Percentiles rank a stretch among this genome's conserved stretches.
These are phyloP conservation scores for Aptenodytes forsteri DNA, from an alignment of 2,113 vertebrate species.

Conservation along the genomic window DNA sequence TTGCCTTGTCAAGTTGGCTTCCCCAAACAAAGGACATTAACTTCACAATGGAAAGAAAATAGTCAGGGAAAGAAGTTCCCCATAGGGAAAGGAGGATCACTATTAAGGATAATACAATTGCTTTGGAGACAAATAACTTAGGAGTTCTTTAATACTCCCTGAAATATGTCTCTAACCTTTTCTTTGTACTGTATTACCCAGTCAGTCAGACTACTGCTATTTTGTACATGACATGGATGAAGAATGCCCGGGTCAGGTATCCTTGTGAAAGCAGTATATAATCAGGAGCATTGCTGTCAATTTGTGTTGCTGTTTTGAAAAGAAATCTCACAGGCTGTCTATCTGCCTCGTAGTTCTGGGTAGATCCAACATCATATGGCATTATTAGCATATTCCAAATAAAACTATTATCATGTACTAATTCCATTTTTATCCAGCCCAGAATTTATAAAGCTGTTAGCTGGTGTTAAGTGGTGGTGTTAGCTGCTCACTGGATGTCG, in stretches of 20 bases:
- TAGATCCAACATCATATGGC: background rate
- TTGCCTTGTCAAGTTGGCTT: background rate
- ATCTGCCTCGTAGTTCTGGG: background rate
- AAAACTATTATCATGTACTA: background rate
- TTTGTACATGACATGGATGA: background rate
- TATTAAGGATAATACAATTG: background rate
- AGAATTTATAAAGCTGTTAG: background rate
- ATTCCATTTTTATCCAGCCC: background rate
- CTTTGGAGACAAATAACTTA: background rate
- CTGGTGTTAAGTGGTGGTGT: background rate
- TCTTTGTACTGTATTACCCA: background rate
- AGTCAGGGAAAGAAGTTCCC: background rate
- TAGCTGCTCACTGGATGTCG: background rate
- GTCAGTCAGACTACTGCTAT: background rate
- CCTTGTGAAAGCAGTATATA: background rate
- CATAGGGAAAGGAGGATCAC: background rate
- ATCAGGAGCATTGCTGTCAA: background rate
- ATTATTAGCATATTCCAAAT: background rate
- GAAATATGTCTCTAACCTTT: constrained; percentile 19
- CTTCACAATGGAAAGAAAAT: background rate
- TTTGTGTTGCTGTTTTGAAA: background rate
- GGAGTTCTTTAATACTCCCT: background rate
- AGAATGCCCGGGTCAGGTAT: background rate
- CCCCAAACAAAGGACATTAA: background rate
- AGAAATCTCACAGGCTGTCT: background rate